phyloP scores from a whole-genome alignment of 2,113 vertebrate species.

The Nannobrachium achirus region DNA sequence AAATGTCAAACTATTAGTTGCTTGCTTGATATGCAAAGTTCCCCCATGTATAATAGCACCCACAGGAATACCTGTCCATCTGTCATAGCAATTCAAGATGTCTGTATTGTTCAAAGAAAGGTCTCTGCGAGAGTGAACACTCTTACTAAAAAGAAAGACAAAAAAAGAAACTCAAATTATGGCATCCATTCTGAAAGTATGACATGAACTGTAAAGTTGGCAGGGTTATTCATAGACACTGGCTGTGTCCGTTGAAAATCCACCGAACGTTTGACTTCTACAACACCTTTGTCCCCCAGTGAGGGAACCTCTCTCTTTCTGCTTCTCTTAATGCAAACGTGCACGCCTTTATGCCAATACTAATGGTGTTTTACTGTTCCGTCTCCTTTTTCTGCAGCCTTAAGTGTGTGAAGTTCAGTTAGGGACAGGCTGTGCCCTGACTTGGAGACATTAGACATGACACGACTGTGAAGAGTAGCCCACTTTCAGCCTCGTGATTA shows the following conservation, averaged over 20 bases:
- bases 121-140: constrained; percentile 19
- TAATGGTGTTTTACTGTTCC: constrained; percentile 34
- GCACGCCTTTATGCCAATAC: constrained; percentile 11
- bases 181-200: constrained; percentile 24
- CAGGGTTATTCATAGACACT: not conserved
- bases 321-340: constrained; percentile 22
- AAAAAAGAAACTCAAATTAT: constrained; percentile 16
- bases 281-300: constrained; percentile 16
- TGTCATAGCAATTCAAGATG: not conserved
- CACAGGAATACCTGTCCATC: constrained; percentile 43
- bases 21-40: constrained; percentile 63
- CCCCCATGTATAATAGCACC: constrained; percentile 52
- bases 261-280: not conserved
- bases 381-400: constrained; percentile 13
- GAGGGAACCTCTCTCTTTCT: constrained; percentile 9
- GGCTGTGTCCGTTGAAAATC: constrained; percentile 15
- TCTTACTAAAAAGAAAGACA: constrained; percentile 14
- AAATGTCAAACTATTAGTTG: constrained; percentile 52
- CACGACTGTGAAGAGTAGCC: constrained; percentile 25
- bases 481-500: constrained; percentile 55
- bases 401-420: constrained; percentile 53
- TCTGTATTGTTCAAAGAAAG: constrained; percentile 35
- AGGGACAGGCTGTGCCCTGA: constrained; percentile 37
- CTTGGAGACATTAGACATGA: constrained; percentile 48
- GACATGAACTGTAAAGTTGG: not conserved